Conservation (phyloP, 2,797 vertebrate genomes). For the Columba guinea region DNA sequence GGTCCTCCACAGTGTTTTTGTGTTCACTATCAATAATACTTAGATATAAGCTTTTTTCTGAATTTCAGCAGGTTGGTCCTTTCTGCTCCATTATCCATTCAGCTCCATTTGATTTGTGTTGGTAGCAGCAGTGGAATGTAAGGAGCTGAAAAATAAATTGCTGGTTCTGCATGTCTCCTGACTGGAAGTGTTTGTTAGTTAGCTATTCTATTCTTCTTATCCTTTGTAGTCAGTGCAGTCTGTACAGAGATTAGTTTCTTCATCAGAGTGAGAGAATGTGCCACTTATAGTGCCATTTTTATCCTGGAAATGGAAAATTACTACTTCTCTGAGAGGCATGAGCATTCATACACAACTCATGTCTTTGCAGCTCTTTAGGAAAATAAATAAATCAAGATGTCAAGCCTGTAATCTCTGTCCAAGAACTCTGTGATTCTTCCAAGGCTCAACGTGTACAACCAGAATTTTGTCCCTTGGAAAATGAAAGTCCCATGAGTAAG, state of each 20-base stretch:
- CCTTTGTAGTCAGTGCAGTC: background rate
- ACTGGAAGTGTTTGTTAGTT: background rate
- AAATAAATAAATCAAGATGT: background rate
- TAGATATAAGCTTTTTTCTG: background rate
- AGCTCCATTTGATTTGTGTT: background rate
- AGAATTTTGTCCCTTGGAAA: background rate
- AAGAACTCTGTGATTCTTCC: background rate
- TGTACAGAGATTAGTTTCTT: background rate
- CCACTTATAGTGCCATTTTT: background rate
- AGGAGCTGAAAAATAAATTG: background rate
- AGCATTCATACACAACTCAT: background rate
- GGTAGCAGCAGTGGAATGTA: background rate
- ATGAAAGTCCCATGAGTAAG: background rate
- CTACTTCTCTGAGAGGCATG: background rate
- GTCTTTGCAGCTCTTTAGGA: background rate
- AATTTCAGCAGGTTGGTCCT: background rate
- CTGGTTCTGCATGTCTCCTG: background rate
- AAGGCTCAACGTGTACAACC: background rate
- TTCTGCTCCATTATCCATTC: background rate
- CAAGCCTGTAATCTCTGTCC: background rate
- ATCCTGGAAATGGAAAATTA: constrained; percentile 13
- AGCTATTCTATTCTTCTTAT: background rate
- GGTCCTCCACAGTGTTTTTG: background rate
- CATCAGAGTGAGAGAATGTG: background rate
- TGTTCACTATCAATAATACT: background rate